These are phyloP conservation scores for Diachasmimorpha longicaudata DNA, from an alignment of 1,140 invertebrate genomes.

Conservation along the genomic window DNA sequence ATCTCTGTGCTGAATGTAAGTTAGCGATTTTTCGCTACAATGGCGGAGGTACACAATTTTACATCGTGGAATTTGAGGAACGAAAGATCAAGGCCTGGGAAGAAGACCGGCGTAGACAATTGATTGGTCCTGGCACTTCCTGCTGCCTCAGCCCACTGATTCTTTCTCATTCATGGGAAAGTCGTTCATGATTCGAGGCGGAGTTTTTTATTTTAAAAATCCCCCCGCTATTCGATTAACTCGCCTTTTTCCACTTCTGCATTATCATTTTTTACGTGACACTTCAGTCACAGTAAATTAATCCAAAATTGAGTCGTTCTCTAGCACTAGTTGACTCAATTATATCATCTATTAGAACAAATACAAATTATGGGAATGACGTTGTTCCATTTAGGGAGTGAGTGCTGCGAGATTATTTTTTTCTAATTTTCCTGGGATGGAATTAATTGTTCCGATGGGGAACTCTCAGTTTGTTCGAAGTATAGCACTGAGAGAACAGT, in stretches of 20 bases:
- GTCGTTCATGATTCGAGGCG: constrained; percentile 31
- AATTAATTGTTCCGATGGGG: no score
- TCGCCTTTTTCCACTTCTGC: background rate
- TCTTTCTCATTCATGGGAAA: constrained; percentile 56
- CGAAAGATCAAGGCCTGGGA: constrained; percentile 37
- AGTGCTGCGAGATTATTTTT: no score
- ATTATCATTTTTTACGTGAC: background rate
- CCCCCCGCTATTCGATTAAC: background rate
- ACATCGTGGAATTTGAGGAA: background rate
- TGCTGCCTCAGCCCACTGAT: constrained; percentile 42
- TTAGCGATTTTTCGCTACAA: background rate
- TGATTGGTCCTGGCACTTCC: constrained; percentile 62
- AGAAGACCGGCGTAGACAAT: constrained; percentile 59
- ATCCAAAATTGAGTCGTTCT: no score
- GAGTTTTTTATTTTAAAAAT: background rate
- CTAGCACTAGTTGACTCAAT: no score
- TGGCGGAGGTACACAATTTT: background rate
- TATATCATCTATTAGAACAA: no score
- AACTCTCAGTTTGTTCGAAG: no score
- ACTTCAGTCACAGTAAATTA: background rate
- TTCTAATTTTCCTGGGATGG: no score
- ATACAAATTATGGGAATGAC: no score
- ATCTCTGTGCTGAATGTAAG: no score
- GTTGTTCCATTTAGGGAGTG: no score
- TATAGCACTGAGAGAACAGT: no score